Percentiles rank a stretch among this genome's conserved stretches.
Conservation (phyloP, 2,797 vertebrate genomes). For the Enoplosus armatus region DNA sequence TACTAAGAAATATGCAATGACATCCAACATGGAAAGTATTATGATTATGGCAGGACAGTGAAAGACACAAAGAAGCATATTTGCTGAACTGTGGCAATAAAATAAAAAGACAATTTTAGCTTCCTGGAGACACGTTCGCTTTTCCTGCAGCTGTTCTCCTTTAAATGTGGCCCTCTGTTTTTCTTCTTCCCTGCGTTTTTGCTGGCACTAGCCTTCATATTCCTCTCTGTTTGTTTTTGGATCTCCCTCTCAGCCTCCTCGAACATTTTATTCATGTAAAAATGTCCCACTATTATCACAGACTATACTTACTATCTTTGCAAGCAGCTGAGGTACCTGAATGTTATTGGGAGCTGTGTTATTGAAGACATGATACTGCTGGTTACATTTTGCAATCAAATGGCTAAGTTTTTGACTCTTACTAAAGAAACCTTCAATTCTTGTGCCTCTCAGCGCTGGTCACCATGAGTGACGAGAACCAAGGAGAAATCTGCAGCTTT, state of each 20-base stretch:
- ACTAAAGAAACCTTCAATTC: conserved; percentile 21
- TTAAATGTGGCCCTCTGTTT: background rate
- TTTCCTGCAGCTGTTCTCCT: conserved; percentile 10
- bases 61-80: background rate
- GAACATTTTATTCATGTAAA: conserved; percentile 55
- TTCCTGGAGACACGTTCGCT: background rate
- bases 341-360: background rate
- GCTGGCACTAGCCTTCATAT: background rate
- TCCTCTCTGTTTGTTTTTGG: background rate
- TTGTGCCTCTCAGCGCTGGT: background rate
- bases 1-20: background rate
- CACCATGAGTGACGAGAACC: conserved; percentile 59
- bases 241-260: conserved; percentile 45
- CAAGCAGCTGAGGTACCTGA: conserved; percentile 39
- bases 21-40: no score
- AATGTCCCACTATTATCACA: conserved; percentile 33
- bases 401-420: conserved; percentile 7
- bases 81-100: no score
- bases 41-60: no score
- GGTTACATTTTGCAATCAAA: conserved; percentile 23
- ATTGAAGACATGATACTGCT: conserved; percentile 47
- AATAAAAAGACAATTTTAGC: no score
- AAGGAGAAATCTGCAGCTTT: conserved; percentile 30
- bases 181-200: conserved; percentile 14
- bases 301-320: conserved; percentile 42